Percentiles rank a stretch among this genome's conserved stretches.
Conservation (phyloP, 2,797 vertebrate species). For the Bovichtus variegatus region DNA sequence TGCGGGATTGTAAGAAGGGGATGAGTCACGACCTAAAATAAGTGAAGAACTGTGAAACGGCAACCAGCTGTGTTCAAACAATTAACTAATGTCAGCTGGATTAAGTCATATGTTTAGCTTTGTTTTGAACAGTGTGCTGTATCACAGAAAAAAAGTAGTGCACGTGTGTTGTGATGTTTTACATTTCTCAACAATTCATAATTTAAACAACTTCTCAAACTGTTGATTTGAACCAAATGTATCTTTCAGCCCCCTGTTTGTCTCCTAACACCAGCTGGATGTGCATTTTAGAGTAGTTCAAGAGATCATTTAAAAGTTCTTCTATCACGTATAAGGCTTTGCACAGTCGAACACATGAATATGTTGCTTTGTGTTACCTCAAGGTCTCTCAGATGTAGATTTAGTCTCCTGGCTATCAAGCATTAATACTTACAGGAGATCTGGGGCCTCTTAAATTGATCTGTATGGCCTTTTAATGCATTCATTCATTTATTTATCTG, state of each 20-base stretch:
- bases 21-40: background rate
- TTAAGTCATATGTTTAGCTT: background rate
- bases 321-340: background rate
- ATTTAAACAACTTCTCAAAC: background rate
- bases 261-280: background rate
- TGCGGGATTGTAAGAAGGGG: background rate
- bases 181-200: background rate
- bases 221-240: background rate
- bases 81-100: background rate
- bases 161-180: background rate
- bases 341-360: background rate
- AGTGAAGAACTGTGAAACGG: background rate
- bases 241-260: background rate
- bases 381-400: background rate
- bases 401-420: background rate
- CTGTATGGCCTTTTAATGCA: background rate
- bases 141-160: background rate
- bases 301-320: background rate
- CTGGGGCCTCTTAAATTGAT: background rate
- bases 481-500: background rate
- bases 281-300: background rate
- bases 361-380: background rate
- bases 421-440: background rate
- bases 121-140: background rate
- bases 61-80: background rate